A percentile compares a stretch with the other conserved stretches of the same genome.
These are phyloP conservation scores for Brachionus plicatilis DNA, from an alignment of 1,140 invertebrate species.

Conservation along the genomic window DNA sequence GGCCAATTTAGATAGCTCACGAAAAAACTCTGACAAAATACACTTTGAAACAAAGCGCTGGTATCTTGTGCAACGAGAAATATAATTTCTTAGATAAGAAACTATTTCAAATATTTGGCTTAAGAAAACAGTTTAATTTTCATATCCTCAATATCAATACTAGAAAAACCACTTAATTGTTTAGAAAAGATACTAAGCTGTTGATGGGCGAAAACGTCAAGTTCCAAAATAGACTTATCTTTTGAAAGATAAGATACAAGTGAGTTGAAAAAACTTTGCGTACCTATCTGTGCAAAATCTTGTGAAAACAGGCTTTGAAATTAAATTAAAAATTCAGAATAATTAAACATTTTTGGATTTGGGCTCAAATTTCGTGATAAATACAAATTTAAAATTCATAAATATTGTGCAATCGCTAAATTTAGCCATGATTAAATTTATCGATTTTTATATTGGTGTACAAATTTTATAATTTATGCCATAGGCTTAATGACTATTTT, in stretches of 20 bases:
- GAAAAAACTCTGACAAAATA: background rate
- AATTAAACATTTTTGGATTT: background rate
- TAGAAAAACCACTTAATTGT: background rate
- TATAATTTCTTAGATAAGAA: slow-evolving; percentile 1
- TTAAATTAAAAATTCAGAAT: background rate
- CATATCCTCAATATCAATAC: background rate
- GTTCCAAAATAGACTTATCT: background rate
- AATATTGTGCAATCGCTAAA: slow-evolving; percentile 20
- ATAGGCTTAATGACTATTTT: background rate
- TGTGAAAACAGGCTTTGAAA: background rate
- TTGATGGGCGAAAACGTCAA: background rate
- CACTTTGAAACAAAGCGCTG: background rate
- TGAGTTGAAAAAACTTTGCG: too few relatives aligned
- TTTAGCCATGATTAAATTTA: background rate
- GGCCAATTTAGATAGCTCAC: slow-evolving; percentile 8
- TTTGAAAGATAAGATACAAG: background rate
- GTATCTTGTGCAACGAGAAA: slow-evolving; percentile 22
- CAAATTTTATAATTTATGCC: background rate
- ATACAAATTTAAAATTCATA: background rate
- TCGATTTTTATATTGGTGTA: slow-evolving; percentile 7
- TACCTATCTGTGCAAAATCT: too few relatives aligned
- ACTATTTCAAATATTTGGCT: slow-evolving; percentile 15
- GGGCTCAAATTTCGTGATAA: background rate
- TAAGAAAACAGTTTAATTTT: slow-evolving; percentile 1
- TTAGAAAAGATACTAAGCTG: background rate